Percentiles rank a stretch among this genome's conserved stretches.
These are phyloP conservation scores for Ceratothoa steindachneri DNA, from an alignment of 2,888 invertebrate genomes.

Conservation along the genomic window DNA sequence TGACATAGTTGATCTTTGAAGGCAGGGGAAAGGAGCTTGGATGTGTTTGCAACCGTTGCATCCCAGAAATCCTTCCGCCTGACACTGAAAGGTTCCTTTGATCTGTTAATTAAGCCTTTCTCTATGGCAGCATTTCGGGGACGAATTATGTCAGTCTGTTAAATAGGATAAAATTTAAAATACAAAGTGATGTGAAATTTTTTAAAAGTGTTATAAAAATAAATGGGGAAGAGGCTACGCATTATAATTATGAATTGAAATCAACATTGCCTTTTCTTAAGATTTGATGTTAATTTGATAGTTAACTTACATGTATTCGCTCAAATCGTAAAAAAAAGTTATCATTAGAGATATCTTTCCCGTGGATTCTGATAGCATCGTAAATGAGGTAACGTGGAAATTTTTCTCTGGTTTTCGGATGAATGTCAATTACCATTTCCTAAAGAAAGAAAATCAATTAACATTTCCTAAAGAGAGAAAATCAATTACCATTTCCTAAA, in stretches of 20 bases:
- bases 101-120: conserved; percentile 68
- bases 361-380: conserved; percentile 82
- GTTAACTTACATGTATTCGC: conserved; percentile 64
- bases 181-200: too few species aligned
- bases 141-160: conserved; percentile 57
- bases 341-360: conserved; percentile 68
- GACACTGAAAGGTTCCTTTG: conserved; percentile 82
- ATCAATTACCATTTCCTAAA: too few species aligned
- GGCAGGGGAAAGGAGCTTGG: conserved; percentile 70
- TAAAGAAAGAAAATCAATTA: conserved; percentile 58
- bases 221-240: background rate
- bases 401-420: conserved; percentile 59
- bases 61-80: conserved; percentile 90
- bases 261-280: too few species aligned
- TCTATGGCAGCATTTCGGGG: conserved; percentile 70
- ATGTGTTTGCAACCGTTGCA: conserved; percentile 61
- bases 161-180: background rate
- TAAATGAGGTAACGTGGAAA: conserved; percentile 90
- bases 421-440: conserved; percentile 96
- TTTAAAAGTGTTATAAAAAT: too few species aligned
- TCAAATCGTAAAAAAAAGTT: conserved; percentile 72
- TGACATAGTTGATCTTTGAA: conserved; percentile 81
- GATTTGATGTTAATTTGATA: too few species aligned
- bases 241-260: too few species aligned
- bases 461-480: too few species aligned